Evolutionary conservation across 2,113 vertebrate genomes (phyloP), one percentile per base, ranked within the genome.

Genomic region (Oophaga pumilio): DNA sequence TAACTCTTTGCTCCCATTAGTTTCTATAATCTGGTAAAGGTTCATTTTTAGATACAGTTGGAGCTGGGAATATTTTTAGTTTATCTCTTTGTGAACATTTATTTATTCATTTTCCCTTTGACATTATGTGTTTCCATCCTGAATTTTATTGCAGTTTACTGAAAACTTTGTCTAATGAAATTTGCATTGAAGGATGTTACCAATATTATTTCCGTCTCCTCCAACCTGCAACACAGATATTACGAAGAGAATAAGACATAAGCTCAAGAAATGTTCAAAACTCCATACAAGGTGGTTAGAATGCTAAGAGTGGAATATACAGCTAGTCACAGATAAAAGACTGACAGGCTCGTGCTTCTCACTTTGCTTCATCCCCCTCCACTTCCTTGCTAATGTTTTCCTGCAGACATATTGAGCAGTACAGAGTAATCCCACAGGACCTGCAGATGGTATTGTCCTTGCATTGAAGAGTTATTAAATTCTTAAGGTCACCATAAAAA

Each of bases 401-500:
- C 91, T 89, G 89, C 89, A 94, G 93, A 93, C 92, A 91, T 95
- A 94, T 94, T 94, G 94, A 94, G 89, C 93, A 87, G 91, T 87
- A 85, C 59, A 84, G 74, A 74, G 90, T 92, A 95, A 94, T 95
- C 84, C 94, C 93, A 89, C 81, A 49, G 91, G 92, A 94, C 91
- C 94, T 92, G 94, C 94, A 95, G 94, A 93, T 94, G 92, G 91
- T 93, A 94, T 92, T 95, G 94, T 94, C 93, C 93, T 94, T 94
- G 92, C 93, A 92, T 93, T 90, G 92, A 89, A 87, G 90, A 95
- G 93, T 96, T 96, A 96, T 96, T 96, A 96, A 95, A 96, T 95
- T 96, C 93, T 95, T 94, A 95, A 95, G 95, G 95, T 96, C 95
- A 95, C 93, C 89, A 92, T 92, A 93, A 94, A 93, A 92, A 94